Evolutionary conservation across 2,113 vertebrate species (phyloP).

Genomic region (Cercocebus atys): DNA sequence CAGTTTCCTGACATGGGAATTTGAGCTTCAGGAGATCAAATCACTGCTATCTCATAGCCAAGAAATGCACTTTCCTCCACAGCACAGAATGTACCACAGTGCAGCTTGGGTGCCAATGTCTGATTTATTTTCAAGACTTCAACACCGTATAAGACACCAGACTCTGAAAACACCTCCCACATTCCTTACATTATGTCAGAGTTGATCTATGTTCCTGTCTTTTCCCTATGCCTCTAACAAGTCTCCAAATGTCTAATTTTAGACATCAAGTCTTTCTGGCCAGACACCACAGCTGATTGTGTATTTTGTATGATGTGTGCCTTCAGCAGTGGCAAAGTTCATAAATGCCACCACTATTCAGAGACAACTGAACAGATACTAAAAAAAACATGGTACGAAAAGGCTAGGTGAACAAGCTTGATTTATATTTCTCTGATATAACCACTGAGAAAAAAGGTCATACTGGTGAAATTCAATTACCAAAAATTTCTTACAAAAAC

Average conservation of each 20-base stretch:
- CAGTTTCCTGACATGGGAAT: slow-evolving; percentile 36
- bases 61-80: slow-evolving; percentile 34
- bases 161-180: slow-evolving; percentile 12
- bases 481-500: slow-evolving; percentile 28
- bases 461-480: background rate
- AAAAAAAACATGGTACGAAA: background rate
- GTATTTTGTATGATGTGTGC: slow-evolving; percentile 66
- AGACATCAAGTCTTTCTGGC: slow-evolving; percentile 64
- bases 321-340: slow-evolving; percentile 46
- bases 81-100: slow-evolving; percentile 64
- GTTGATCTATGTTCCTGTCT: slow-evolving; percentile 48
- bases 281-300: slow-evolving; percentile 58
- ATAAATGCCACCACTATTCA: slow-evolving; percentile 22
- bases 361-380: background rate
- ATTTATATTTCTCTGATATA: background rate
- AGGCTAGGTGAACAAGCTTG: background rate
- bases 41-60: background rate
- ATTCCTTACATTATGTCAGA: slow-evolving; percentile 41
- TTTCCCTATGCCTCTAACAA: slow-evolving; percentile 10
- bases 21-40: slow-evolving; percentile 46
- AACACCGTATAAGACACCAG: slow-evolving; percentile 33
- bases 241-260: slow-evolving; percentile 67
- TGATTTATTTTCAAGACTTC: slow-evolving; percentile 48
- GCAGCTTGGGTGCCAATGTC: background rate
- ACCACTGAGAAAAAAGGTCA: background rate